phyloP scores from a whole-genome alignment of 2,888 invertebrate species.

The Brassicogethes aeneus region DNA sequence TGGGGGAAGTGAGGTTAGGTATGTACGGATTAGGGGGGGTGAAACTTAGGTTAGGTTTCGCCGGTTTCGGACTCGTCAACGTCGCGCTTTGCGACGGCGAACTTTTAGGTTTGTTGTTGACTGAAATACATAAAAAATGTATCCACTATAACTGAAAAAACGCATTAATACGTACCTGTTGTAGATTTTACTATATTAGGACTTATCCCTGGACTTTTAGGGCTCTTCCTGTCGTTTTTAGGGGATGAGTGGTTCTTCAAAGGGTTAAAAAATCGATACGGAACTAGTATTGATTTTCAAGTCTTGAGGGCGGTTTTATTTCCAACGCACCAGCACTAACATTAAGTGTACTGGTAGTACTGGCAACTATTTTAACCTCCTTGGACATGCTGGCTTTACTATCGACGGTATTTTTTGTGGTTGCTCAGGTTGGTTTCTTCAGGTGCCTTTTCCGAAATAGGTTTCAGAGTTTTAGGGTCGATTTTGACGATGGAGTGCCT shows the following conservation, averaged over 20 bases:
- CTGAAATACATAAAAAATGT: no score
- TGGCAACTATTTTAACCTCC: constrained; percentile 10
- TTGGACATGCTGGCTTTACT: constrained; percentile 8
- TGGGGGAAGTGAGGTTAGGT: constrained; percentile 37
- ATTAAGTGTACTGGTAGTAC: no score
- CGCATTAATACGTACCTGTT: no score
- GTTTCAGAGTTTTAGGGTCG: constrained; percentile 50
- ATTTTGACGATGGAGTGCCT: constrained; percentile 44
- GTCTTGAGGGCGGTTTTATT: constrained; percentile 21
- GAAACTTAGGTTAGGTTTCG: constrained; percentile 34
- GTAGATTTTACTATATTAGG: constrained; percentile 1
- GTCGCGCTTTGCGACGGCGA: neutral
- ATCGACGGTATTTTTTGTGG: constrained; percentile 8
- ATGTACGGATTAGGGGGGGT: constrained; percentile 41
- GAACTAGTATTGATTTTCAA: constrained; percentile 40
- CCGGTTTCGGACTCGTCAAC: constrained; percentile 15
- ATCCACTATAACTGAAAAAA: no score
- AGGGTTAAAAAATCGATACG: constrained; percentile 40
- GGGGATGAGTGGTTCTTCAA: constrained; percentile 29
- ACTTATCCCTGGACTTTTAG: constrained; percentile 34
- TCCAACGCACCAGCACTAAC: no score
- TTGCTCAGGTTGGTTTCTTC: constrained; percentile 33
- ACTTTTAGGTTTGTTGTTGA: no score
- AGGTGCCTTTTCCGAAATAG: constrained; percentile 40
- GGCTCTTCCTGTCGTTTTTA: constrained; percentile 32